Base-by-base conservation (phyloP, 2,113 vertebrate genomes). In the Aegotheles bennettii region DNA sequence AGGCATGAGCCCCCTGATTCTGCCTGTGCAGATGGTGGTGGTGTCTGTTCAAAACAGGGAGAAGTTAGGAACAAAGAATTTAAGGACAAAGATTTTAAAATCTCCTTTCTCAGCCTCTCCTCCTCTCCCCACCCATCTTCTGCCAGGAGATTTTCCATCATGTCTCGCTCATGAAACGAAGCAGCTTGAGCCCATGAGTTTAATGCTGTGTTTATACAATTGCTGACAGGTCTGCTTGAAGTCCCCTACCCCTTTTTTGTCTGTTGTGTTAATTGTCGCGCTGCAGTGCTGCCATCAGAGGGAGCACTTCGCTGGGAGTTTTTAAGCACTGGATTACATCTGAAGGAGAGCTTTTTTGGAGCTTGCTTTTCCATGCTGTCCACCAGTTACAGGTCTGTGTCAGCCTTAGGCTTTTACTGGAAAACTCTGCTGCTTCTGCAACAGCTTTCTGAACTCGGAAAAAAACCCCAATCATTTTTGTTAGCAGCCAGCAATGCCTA, bases 181-280 rank as follows among this genome's bases (percentile, higher is more conserved):
- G 16, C 87, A 71, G 77, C 84, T 83, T 50, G 94, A 95, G 96
- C 91, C 95, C 95, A 93, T 95, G 95, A 95, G 91, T 93, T 95
- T 90, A 90, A 76, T 50, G 76, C 80, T 73, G 86, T 93, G 94
- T 96, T 80, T 56, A 25, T 74, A 6, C 82, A 70, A 10, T 74
- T n/a, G 91, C 89, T 96, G 83, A 17, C 70, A 65, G 87, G 35
- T 84, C 73, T 73, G 74, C 92, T 79, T 35, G 25, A 28, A 86
- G 92, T 73, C 38, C 82, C 50, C 68, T 57, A 88, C 87, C 78
- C 76, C 82, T 71, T 56, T 57, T 54, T 31, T 84, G 86, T 90
- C 56, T 36, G n/a, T 57, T 6, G 15, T 76, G 59, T 33, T n/a
- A 14, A 3, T 42, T 91, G 96, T 65, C 15, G 48, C 95, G 94